Base-by-base conservation (phyloP, 2,797 vertebrate genomes). In the Acipenser oxyrinchus region DNA sequence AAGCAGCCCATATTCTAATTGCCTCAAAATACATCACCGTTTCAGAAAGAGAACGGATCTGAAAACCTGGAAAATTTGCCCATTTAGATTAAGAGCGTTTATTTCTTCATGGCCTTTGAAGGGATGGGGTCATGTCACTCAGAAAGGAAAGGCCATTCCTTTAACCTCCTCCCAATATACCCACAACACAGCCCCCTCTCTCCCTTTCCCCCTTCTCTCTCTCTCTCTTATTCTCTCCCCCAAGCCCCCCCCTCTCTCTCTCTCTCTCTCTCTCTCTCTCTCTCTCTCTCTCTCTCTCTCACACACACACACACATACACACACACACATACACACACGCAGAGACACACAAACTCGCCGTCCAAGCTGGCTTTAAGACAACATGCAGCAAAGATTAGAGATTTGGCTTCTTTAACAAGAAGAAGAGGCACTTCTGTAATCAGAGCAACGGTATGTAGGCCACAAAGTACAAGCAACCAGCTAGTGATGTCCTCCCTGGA, bases 61-160 rank as follows among this genome's bases (percentile, higher is more conserved):
- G 63, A 82, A 84, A 84, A 80, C 72, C 58, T 74, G 78, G 80
- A 67, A 76, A 78, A 80, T 69, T 70, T 84, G 76, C 70, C 72
- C 74, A 81, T 90, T 90, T 81, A 74, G 82, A 85, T 80, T 77
- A 85, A 83, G 83, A 83, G 80, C 75, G 74, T 80, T 76, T 82
- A 88, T 88, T 82, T 87, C 80, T 76, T 80, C 75, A 71, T 83
- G 80, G 84, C 83, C 87, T 92, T 90, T 90, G 81, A 84, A 87
- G 83, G 83, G 84, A 86, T 83, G 81, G 70, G 86, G 80, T 84
- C 84, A 84, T 91, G 90, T 91, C 89, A 88, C 82, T 92, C 89
- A 89, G 83, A 78, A 77, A 80, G 78, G 85, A 83, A 87, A 82
- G 82, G 84, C 80, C 71, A 67, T 82, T 85, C 80, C 79, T 83